Base-by-base conservation (phyloP, 2,113 vertebrate species). In the Penelope pileata region DNA sequence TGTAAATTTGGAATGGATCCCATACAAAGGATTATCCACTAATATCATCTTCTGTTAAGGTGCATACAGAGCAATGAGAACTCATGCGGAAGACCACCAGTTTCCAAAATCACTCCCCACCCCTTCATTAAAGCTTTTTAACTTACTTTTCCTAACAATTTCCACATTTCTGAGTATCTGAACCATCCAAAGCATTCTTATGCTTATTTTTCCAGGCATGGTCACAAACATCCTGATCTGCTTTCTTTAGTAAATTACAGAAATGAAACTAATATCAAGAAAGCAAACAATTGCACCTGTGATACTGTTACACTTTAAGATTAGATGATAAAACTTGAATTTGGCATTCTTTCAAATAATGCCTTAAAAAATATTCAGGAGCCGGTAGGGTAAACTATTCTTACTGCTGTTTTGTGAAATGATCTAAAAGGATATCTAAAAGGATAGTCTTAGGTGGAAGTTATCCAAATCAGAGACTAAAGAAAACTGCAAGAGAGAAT, bases 1-100 rank as follows among this genome's bases (percentile, higher is more conserved):
- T 81, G 73, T 89, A 50, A 69, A 81, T 88, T 92, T 97, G 94
- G 91, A 95, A 56, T 50, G 79, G 84, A 92, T 96, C 86, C 95
- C 91, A 91, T 50, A 38, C 30, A 79, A 62, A 93, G 86, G 90
- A 94, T 95, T 96, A 83, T 24, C 45, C 34, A 24, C 45, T 70
- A 89, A 84, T 80, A 88, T 38, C 50, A 69, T 70, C 75, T 64
- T 67, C 82, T 93, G 40, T 47, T 86, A 79, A 77, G 80, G 92
- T 63, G 75, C 38, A 10, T 32, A 24, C 73, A 40, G 54, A 27
- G 14, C 19, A n/a, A 73, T 85, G 59, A 50, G 60, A 64, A 67
- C 78, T 19, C 4, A 1, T 30, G 26, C 2, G 58, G 50, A 70
- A 34, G 50, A 36, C 1, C 4, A 32, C n/a, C 19, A 21, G 24